These are phyloP conservation scores for Elaeidobius kamerunicus DNA, from an alignment of 2,888 invertebrate genomes.

Conservation along the genomic window DNA sequence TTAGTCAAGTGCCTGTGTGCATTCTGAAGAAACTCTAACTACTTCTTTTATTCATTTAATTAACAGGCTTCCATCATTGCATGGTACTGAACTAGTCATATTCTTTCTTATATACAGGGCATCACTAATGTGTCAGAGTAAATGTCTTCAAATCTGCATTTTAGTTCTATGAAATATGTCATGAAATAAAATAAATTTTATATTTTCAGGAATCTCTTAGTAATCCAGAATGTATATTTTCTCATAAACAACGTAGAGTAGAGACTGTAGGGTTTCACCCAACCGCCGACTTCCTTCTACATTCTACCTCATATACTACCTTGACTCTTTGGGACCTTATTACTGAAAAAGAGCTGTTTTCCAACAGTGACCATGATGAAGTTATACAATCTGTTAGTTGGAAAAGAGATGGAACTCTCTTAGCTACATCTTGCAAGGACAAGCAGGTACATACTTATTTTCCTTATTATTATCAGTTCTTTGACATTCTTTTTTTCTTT, in stretches of 20 bases:
- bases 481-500: constrained; percentile 1
- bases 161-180: too few relatives aligned
- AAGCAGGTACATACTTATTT: constrained; percentile 57
- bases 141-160: too few relatives aligned
- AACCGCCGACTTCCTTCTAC: constrained; percentile 82
- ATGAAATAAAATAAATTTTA: too few relatives aligned
- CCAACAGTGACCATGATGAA: constrained; percentile 68
- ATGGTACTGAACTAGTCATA: too few relatives aligned
- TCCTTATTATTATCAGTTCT: background rate
- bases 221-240: constrained; percentile 76
- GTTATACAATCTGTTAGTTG: constrained; percentile 88
- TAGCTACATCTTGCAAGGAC: constrained; percentile 91
- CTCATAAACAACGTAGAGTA: constrained; percentile 79
- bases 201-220: constrained; percentile 65
- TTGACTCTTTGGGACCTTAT: constrained; percentile 85
- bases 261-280: constrained; percentile 93
- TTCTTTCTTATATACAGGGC: too few relatives aligned
- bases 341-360: constrained; percentile 75
- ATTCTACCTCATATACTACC: constrained; percentile 78
- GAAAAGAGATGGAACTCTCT: constrained; percentile 78
- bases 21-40: too few relatives aligned
- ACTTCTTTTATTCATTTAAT: too few relatives aligned
- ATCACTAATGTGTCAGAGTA: too few relatives aligned
- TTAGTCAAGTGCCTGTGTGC: too few relatives aligned
- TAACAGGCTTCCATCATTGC: too few relatives aligned